These are phyloP conservation scores for Excalfactoria chinensis DNA, from an alignment of 2,113 vertebrate species.

Conservation along the genomic window DNA sequence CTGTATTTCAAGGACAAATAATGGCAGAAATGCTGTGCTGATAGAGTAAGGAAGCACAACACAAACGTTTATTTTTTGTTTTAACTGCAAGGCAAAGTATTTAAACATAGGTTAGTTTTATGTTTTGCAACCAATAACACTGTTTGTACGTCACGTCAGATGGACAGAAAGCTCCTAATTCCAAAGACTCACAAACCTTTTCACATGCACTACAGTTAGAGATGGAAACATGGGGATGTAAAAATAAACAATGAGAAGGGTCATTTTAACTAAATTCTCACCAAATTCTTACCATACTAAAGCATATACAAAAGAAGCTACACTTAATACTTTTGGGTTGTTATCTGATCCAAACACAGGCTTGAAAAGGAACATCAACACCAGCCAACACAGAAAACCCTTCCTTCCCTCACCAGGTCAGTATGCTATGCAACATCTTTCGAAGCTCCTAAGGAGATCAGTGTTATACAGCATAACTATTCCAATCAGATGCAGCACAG, in stretches of 20 bases:
- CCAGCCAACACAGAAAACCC: background rate
- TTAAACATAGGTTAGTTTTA: background rate
- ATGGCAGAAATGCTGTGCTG: background rate
- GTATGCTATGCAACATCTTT: background rate
- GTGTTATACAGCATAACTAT: background rate
- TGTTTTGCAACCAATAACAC: background rate
- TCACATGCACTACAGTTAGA: background rate
- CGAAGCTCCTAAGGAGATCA: background rate
- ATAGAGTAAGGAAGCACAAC: background rate
- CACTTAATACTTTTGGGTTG: background rate
- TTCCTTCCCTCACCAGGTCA: accelerated
- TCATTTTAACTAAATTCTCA: background rate
- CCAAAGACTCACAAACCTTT: background rate
- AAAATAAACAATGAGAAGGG: background rate
- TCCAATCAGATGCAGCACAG: background rate
- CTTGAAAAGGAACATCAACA: background rate
- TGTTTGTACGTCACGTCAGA: background rate
- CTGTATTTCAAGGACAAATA: constrained; percentile 5
- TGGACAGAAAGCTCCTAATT: background rate
- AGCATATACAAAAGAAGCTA: background rate
- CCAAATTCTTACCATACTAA: background rate
- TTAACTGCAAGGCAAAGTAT: background rate
- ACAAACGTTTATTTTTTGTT: background rate
- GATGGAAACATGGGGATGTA: background rate
- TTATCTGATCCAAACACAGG: background rate